Base-by-base conservation (phyloP, 2,113 vertebrate genomes). In the Pogonocichla stellata region DNA sequence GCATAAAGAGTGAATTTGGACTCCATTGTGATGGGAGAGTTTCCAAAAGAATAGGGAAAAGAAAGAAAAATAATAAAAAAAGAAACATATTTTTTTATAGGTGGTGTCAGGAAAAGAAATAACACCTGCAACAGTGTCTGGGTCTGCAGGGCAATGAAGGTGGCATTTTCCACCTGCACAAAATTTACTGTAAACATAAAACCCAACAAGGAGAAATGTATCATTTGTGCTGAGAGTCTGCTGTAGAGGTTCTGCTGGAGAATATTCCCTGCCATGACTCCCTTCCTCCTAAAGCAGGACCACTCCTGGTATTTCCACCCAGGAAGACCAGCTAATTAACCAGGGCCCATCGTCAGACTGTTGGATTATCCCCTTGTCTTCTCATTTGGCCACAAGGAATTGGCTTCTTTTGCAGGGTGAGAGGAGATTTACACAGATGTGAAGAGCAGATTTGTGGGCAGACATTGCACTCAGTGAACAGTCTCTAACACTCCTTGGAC, bases 181-280 rank as follows among this genome's bases (percentile, higher is more conserved):
- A 86, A 94, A 95, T 97, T 92, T 95, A 95, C 66, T 77, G 84
- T 47, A 64, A 82, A 40, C 93, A 90, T 96, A 95, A 96, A 96
- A 95, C 66, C n/a, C 84, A 82, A 40, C 29, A 38, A 82, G 81
- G 54, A 90, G 66, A 86, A 92, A 95, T 73, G 67, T 42, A 62
- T 91, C 45, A 57, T 82, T 80, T 77, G 61, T 79, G 75, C 42
- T 91, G 65, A 79, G 80, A 84, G 70, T 23, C 73, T 53, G 48
- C 47, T 51, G 1, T 4, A 38, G 84, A 81, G 43, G 45, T 72
- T 89, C 65, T 92, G 62, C 53, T 62, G 43, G 36, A 80, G 58
- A 69, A 33, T 70, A 38, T 88, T n/a, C 22, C 58, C 38, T 70
- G 20, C 36, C 38, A 11, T 15, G 31, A 24, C 54, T 48, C 14